Evolutionary conservation across 2,888 invertebrate species (phyloP), one percentile per base, ranked within the genome.

Genomic region (Steromphala cineraria): DNA sequence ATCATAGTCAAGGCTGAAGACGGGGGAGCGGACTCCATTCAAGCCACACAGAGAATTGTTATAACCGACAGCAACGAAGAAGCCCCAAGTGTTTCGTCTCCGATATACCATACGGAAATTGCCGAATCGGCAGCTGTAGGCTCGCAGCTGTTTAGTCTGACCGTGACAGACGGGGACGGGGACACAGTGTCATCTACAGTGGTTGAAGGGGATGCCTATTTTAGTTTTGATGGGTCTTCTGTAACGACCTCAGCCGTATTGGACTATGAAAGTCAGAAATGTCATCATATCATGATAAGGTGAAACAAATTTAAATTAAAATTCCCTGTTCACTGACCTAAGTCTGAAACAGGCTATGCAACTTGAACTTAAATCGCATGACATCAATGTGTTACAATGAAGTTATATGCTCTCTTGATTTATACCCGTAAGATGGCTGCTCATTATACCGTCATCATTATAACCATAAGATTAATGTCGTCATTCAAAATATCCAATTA

Each of bases 31-130:
- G n/a, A 28, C 15, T 28, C 53, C 28, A 19, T 55, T 24, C 53
- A 53, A 21, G 76, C 53, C n/a, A 53, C 76, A n/a, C 31, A 53
- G 53, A 76, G n/a, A 2, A 55, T 76, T 8, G 24, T 31, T 31
- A 19, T 76, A 40, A 55, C 53, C 2, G 31, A 76, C 55, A 36
- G 24, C 76, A 76, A 76, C 55, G 76, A 76, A 28, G 55, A 76
- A 24, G 8, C 53, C 7, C 76, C 76, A 17, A 31, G 10, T 13
- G 28, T 76, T 10, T 36, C 31, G 53, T 28, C 53, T 21, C 55
- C 53, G 2, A n/a, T 8, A 0, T 53, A n/a, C 55, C 24, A 21
- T 19, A 24, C 17, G 7, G 55, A 76, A 13, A 55, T 76, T 15
- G 28, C 76, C 4, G 76, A 76, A 31, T 24, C 53, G 24, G 31